A percentile compares a stretch with the other conserved stretches of the same genome.
These are phyloP conservation scores for Chinchilla lanigera DNA, from an alignment of 2,113 vertebrate genomes.

Conservation along the genomic window DNA sequence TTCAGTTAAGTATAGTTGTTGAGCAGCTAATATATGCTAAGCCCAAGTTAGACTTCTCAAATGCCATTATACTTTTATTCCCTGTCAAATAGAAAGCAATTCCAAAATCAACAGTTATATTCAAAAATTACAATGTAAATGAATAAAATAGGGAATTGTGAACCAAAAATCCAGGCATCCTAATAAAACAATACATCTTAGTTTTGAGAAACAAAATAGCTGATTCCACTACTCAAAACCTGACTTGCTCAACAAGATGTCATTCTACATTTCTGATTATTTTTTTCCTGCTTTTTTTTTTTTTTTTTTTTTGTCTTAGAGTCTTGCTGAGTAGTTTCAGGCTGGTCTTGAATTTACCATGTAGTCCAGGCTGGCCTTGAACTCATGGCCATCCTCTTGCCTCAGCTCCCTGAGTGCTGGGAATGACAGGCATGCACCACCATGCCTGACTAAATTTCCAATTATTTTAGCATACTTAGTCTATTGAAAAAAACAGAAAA, in stretches of 20 bases:
- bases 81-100: not conserved
- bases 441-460: not conserved
- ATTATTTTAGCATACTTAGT: not conserved
- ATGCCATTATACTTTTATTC: not conserved
- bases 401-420: not conserved
- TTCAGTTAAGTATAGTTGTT: slow-evolving; percentile 12
- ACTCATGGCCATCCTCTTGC: not conserved
- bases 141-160: not conserved
- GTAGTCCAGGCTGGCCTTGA: not conserved
- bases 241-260: not conserved
- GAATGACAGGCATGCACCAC: not conserved
- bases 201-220: not conserved
- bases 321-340: not conserved
- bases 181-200: not conserved
- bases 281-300: not conserved
- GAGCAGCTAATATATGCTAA: not conserved
- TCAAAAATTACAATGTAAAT: not conserved
- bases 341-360: not conserved
- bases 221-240: not conserved
- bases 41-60: not conserved
- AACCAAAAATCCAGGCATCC: not conserved
- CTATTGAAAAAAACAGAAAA: not conserved
- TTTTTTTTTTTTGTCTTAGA: not conserved
- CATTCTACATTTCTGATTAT: not conserved
- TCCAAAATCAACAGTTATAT: not conserved